Evolutionary conservation across 2,113 vertebrate genomes (phyloP).

Genomic region (Gnathonemus longibarbis): DNA sequence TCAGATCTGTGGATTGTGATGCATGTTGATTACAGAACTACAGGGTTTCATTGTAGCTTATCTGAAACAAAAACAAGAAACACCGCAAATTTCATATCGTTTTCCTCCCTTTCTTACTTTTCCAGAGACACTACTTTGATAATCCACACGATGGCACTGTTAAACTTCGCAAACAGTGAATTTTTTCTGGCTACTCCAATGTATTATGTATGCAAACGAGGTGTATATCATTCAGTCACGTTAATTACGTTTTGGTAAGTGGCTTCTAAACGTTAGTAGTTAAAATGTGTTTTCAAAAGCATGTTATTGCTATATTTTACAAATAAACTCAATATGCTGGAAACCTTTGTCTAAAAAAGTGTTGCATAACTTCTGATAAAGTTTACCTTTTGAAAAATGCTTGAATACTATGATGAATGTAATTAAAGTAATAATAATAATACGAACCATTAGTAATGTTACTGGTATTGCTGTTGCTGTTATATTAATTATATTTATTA

Average conservation of each 20-base stretch:
- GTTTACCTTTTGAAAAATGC: background rate
- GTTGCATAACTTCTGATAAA: background rate
- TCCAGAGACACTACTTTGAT: background rate
- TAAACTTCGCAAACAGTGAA: background rate
- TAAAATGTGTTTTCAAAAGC: background rate
- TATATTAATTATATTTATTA: background rate
- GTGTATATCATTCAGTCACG: background rate
- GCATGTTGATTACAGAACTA: background rate
- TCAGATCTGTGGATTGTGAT: background rate
- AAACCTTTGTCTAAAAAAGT: background rate
- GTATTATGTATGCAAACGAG: background rate
- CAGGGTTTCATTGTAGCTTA: background rate
- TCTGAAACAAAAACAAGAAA: background rate
- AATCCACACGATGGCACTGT: constrained; percentile 4
- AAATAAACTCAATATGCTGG: background rate
- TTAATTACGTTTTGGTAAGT: background rate
- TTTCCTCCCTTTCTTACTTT: background rate
- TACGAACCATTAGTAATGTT: background rate
- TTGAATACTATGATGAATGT: background rate
- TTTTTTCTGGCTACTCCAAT: background rate
- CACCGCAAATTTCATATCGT: background rate
- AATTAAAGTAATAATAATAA: background rate
- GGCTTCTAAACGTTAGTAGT: background rate
- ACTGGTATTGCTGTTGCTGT: background rate
- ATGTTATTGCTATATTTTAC: background rate